These are phyloP conservation scores for Meloidogyne chitwoodi DNA, from an alignment of 1,140 invertebrate genomes.

Conservation along the genomic window DNA sequence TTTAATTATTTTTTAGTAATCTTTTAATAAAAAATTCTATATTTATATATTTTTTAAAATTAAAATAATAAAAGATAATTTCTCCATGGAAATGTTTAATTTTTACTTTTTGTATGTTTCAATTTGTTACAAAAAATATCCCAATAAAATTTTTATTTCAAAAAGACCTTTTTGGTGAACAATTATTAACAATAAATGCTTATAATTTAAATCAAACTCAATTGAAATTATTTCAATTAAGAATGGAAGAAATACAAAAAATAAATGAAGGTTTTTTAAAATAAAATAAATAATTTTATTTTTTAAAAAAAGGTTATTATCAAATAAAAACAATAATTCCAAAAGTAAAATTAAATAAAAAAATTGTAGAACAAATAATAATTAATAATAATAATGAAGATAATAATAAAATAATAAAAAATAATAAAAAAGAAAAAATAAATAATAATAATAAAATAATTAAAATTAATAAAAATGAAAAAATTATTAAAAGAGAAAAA, in stretches of 20 bases:
- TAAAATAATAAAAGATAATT: slow-evolving; percentile 24
- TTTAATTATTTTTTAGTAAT: too few species aligned
- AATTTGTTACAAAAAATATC: slow-evolving; percentile 11
- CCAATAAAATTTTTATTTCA: slow-evolving; percentile 41
- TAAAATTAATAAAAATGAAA: neutral
- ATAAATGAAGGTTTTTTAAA: slow-evolving; percentile 13
- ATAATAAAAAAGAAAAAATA: neutral
- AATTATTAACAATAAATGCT: slow-evolving; percentile 56
- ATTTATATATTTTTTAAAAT: neutral
- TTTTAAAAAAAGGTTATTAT: neutral
- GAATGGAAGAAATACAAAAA: slow-evolving; percentile 50
- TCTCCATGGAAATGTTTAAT: slow-evolving; percentile 51
- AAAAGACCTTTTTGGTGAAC: slow-evolving; percentile 54
- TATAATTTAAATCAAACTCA: slow-evolving; percentile 52
- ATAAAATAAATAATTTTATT: neutral
- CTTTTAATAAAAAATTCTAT: too few species aligned
- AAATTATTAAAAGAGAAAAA: neutral
- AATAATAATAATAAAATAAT: neutral
- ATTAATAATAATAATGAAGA: slow-evolving; percentile 9
- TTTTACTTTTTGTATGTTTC: slow-evolving; percentile 17
- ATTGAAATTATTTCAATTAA: slow-evolving; percentile 43
- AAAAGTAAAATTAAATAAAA: slow-evolving; percentile 5
- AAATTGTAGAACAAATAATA: slow-evolving; percentile 11
- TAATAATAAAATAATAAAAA: slow-evolving; percentile 18
- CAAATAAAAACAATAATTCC: neutral